These are phyloP conservation scores for Philereme vetulata DNA, from an alignment of 2,888 invertebrate genomes.

Conservation along the genomic window DNA sequence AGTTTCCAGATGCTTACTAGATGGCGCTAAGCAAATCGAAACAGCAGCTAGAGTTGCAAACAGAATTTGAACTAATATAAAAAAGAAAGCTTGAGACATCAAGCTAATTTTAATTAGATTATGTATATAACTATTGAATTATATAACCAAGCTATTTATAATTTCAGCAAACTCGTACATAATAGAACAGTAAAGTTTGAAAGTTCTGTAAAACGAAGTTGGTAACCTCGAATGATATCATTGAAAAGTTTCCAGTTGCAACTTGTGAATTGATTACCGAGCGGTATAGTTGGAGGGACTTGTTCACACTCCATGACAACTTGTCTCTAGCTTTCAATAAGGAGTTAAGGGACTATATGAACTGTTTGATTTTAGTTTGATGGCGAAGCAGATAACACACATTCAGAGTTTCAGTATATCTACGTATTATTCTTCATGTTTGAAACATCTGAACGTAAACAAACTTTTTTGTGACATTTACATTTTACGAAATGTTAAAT, in stretches of 20 bases:
- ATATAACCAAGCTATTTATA: slow-evolving; percentile 21
- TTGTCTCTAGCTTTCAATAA: slow-evolving; percentile 32
- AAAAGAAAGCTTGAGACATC: neutral
- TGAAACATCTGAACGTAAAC: neutral
- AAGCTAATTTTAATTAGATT: neutral
- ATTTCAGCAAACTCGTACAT: slow-evolving; percentile 11
- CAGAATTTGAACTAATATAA: neutral
- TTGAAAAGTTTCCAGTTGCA: slow-evolving; percentile 45
- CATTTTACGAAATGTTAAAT: slow-evolving; percentile 14
- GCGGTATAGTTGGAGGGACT: slow-evolving; percentile 44
- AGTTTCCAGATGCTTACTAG: too few species aligned
- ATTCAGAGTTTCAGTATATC: neutral
- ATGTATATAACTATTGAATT: neutral
- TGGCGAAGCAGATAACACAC: neutral
- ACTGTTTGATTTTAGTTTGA: neutral
- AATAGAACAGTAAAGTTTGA: slow-evolving; percentile 35
- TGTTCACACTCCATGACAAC: slow-evolving; percentile 41
- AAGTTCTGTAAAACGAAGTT: slow-evolving; percentile 41
- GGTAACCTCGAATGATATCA: slow-evolving; percentile 40
- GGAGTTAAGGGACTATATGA: slow-evolving; percentile 5
- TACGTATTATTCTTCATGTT: neutral
- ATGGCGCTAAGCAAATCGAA: too few species aligned
- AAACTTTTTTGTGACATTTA: slow-evolving; percentile 6
- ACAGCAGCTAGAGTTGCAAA: neutral
- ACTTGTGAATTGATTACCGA: slow-evolving; percentile 48